Base-by-base conservation (phyloP, 2,113 vertebrate genomes). In the Notarius lentiginosus region DNA sequence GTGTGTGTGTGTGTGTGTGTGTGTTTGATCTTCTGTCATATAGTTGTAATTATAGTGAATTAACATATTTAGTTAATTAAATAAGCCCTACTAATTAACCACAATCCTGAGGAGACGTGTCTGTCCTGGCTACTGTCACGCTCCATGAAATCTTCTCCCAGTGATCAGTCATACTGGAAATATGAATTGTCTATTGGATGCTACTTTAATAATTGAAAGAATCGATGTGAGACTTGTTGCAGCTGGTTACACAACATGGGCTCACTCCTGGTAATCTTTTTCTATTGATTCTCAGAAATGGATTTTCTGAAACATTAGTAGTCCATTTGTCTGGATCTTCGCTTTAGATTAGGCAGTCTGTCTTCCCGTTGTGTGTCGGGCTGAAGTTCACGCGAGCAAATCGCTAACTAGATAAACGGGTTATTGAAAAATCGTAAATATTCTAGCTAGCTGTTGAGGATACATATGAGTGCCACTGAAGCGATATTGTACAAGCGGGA, bases 71-170 rank as follows among this genome's bases (percentile, higher is more conserved):
- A 79, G 51, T 55, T 79, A 53, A 79, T 79, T 79, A 58, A 79
- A 79, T 30, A 58, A 58, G 9, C 27, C 27, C 53, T 58, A 56
- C 53, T 79, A 79, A 79, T 79, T 79, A 58, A 27, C 27, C 53
- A 55, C 12, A 58, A 20, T 58, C 27, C 53, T 34, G 34, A 58
- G 55, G 77, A 79, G 77, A 34, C 55, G 17, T n/a, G 55, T 30
- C 75, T 27, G 75, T 79, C 75, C 51, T 55, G 24, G 51, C 75
- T 79, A 30, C 24, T 79, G 77, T 79, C 77, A 79, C n/a, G 77
- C 77, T 58, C 27, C 53, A 30, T 0, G 15, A 58, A 79, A 56
- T 20, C 27, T 34, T 27, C 77, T 79, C 55, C 55, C 77, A 79
- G 53, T 79, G 51, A 51, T 27, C 51, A 9, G 75, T 79, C 49